Evolutionary conservation across 37 sponge, comb jelly and placozoan species (phyloP).

Genomic region (Dysidea cf. avara): DNA sequence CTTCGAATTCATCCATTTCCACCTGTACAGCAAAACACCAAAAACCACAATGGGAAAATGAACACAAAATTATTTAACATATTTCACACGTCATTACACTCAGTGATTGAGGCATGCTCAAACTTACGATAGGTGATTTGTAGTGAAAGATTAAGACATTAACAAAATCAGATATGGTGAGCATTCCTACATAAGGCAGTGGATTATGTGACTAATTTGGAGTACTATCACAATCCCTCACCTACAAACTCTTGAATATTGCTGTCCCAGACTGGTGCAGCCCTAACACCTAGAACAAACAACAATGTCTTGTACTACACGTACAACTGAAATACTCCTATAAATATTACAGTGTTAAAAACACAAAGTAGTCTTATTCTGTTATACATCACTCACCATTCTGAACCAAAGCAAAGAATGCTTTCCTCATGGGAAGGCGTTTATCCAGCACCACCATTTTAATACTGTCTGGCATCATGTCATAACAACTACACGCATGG

Average conservation of each 20-base stretch:
- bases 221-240: slow-evolving; percentile 10
- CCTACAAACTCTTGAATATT: slow-evolving; percentile 69
- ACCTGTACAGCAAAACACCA: slow-evolving; percentile 34
- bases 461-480: slow-evolving; percentile 79
- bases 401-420: slow-evolving; percentile 83
- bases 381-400: slow-evolving; percentile 68
- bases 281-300: slow-evolving; percentile 47
- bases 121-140: slow-evolving; percentile 85
- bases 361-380: neutral
- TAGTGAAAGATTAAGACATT: slow-evolving; percentile 83
- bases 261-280: slow-evolving; percentile 91
- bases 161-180: slow-evolving; percentile 96
- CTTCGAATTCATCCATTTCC: slow-evolving; percentile 88
- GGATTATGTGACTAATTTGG: no score
- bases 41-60: neutral
- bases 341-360: neutral
- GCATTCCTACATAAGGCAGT: slow-evolving; percentile 65
- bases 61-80: neutral
- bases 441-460: slow-evolving; percentile 91
- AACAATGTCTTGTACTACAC: neutral
- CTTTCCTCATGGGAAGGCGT: slow-evolving; percentile 76
- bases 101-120: neutral
- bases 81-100: no score
- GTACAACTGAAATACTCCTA: neutral
- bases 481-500: slow-evolving; percentile 70